Base-by-base conservation (phyloP, 1,140 invertebrate species). In the Drosophila mayri region DNA sequence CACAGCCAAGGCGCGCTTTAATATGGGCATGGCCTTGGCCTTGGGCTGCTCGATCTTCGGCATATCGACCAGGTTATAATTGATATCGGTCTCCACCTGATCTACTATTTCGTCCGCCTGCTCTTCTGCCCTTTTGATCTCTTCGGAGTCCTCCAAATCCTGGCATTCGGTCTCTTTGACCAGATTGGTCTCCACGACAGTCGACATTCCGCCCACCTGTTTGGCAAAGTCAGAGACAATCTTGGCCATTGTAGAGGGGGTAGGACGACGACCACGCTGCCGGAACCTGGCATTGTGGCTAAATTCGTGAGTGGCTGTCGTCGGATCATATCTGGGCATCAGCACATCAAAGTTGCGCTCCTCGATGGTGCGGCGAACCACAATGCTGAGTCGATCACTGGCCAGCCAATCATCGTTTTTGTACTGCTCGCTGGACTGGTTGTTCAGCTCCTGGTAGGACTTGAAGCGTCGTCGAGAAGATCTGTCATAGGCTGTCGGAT, bases 191-290 rank as follows among this genome's bases (percentile, higher is more conserved):
- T 20, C 6, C 3, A 11, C 9, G 0, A 8, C 28, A 9, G 6
- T 12, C 4, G 38, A 18, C 25, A 20, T 0, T 1, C 40, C 72
- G 11, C 71, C 74, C 11, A 76, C 55, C 25, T 75, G 60, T 4
- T 11, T 11, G 8, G 72, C 71, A n/a, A 76, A 76, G 0, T 76
- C 47, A 1, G 62, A 43, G 10, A 20, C 54, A 1, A 38, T 20
- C 38, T 28, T 76, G 37, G 74, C 72, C 20, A 60, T 10, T 8
- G 54, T 37, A 18, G 20, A 7, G 1, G 61, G 14, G 0, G 22
- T n/a, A 0, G 74, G 74, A 18, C 20, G 52, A 49, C 72, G 74
- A 28, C 74, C 74, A 12, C 74, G 52, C 10, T 55, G 38, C 1
- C 25, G 32, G 10, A 30, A 38, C 3, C 16, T 28, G 20, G 25